Conservation (phyloP, 2,113 vertebrate genomes). For the Plotosus lineatus region DNA sequence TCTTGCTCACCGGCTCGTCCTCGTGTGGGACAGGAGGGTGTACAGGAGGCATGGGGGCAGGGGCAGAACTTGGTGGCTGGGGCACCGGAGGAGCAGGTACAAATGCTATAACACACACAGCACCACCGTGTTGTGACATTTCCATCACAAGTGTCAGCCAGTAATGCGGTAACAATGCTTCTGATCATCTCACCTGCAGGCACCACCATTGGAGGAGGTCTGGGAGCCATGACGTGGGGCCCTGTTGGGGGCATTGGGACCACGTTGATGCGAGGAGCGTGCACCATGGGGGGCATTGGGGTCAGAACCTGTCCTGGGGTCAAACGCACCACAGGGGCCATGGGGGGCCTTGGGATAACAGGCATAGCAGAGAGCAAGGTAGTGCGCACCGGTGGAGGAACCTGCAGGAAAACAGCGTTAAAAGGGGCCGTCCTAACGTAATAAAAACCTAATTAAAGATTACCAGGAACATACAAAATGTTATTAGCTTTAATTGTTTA, state of each 20-base stretch:
- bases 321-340: conserved; percentile 88
- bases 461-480: background rate
- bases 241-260: conserved; percentile 90
- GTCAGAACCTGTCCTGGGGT: conserved; percentile 86
- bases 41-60: conserved; percentile 81
- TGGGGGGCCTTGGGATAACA: conserved; percentile 86
- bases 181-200: conserved; percentile 78
- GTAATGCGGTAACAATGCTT: no score
- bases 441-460: background rate
- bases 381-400: conserved; percentile 85
- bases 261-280: conserved; percentile 89
- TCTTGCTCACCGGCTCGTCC: conserved; percentile 92
- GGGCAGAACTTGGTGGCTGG: conserved; percentile 81
- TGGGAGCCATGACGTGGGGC: conserved; percentile 89
- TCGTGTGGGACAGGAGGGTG: conserved; percentile 90
- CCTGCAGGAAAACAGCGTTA: conserved; percentile 61
- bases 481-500: background rate
- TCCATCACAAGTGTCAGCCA: no score
- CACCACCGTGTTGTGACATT: no score
- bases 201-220: conserved; percentile 95
- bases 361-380: conserved; percentile 91
- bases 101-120: conserved; percentile 76
- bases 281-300: conserved; percentile 90
- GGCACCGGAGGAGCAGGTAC: conserved; percentile 91
- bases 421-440: background rate